These are phyloP conservation scores for Cantharis lateralis DNA, from an alignment of 2,888 invertebrate species.

Conservation along the genomic window DNA sequence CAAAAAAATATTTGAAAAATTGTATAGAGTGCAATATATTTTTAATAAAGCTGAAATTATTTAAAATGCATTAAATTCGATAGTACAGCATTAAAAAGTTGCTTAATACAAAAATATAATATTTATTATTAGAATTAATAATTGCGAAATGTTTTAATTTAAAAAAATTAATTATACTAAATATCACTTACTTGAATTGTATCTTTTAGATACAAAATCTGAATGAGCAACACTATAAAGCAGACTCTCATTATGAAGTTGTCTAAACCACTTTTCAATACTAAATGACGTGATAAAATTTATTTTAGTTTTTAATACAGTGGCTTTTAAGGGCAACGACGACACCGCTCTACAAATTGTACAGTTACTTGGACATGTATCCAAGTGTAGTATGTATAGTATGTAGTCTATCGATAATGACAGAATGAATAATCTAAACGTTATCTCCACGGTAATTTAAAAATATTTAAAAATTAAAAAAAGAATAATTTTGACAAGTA, in stretches of 20 bases:
- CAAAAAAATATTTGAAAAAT: no score
- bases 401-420: neutral
- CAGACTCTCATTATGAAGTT: slow-evolving; percentile 12
- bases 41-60: no score
- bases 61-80: neutral
- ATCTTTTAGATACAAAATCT: neutral
- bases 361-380: neutral
- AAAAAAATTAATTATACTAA: no score
- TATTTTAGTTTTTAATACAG: neutral
- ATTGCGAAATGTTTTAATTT: neutral
- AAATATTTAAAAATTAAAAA: neutral
- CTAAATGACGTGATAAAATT: slow-evolving; percentile 12
- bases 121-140: neutral
- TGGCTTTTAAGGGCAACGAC: neutral
- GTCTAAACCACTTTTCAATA: slow-evolving; percentile 9
- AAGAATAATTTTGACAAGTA: neutral
- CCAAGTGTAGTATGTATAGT: neutral
- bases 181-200: slow-evolving; percentile 3
- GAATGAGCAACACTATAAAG: neutral
- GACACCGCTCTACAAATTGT: slow-evolving; percentile 1
- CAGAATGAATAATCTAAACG: neutral
- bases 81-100: no score
- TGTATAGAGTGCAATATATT: no score
- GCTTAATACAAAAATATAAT: neutral
- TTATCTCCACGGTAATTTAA: neutral